These are phyloP conservation scores for Rhinella marina DNA, from an alignment of 2,797 vertebrate species.

Conservation along the genomic window DNA sequence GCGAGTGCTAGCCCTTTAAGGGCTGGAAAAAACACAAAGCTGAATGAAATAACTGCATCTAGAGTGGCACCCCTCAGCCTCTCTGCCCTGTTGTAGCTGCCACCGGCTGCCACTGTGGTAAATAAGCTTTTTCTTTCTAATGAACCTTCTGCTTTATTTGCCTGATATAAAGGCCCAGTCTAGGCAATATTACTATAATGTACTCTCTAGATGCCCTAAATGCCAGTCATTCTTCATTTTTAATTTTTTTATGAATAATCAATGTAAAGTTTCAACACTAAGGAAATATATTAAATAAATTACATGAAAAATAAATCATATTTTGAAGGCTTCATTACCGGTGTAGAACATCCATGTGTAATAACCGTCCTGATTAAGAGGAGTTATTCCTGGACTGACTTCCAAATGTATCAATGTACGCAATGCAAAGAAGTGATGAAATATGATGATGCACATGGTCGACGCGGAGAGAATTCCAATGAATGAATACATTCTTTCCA, in stretches of 20 bases:
- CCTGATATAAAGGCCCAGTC: background rate
- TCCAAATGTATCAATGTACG: slow-evolving; percentile 45
- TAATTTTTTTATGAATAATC: background rate
- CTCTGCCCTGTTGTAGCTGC: too few species aligned
- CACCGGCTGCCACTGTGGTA: background rate
- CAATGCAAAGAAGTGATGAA: slow-evolving; percentile 58
- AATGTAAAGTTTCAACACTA: background rate
- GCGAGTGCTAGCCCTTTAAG: too few species aligned
- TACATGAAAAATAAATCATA: slow-evolving; percentile 49
- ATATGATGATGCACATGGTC: slow-evolving; percentile 51
- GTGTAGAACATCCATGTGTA: slow-evolving; percentile 42
- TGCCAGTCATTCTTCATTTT: background rate
- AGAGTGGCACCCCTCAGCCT: too few species aligned
- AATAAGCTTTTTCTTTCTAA: background rate
- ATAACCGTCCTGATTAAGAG: slow-evolving; percentile 52
- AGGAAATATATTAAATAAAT: slow-evolving; percentile 50
- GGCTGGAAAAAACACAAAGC: too few species aligned
- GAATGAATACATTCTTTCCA: slow-evolving; percentile 55
- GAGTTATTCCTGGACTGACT: slow-evolving; percentile 37
- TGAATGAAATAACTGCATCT: too few species aligned
- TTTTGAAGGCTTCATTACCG: slow-evolving; percentile 35
- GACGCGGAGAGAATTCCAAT: slow-evolving; percentile 44
- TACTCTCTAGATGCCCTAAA: background rate
- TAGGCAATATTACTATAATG: background rate
- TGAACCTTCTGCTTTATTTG: background rate